These are phyloP conservation scores for Cyanoramphus novaezelandiae DNA, from an alignment of 2,113 vertebrate species.

Conservation along the genomic window DNA sequence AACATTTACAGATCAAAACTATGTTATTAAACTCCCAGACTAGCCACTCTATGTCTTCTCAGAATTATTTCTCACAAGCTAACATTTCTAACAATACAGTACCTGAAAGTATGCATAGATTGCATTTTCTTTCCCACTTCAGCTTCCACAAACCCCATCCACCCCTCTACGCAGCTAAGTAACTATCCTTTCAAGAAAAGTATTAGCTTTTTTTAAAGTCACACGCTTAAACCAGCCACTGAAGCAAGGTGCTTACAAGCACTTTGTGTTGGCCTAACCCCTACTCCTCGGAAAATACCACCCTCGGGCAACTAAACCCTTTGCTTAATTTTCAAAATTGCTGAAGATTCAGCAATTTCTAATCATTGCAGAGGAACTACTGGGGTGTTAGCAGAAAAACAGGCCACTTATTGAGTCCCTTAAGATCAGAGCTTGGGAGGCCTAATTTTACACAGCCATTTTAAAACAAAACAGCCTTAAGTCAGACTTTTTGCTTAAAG, in stretches of 20 bases:
- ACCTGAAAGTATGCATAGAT: neutral
- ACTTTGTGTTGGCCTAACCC: neutral
- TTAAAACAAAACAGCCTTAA: neutral
- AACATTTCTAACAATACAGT: neutral
- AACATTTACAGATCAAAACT: slow-evolving; percentile 37
- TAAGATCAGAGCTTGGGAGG: neutral
- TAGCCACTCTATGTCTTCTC: neutral
- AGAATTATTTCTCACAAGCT: neutral
- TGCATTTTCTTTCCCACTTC: neutral
- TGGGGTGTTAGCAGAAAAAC: neutral
- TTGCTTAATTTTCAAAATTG: slow-evolving; percentile 42
- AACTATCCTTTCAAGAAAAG: neutral
- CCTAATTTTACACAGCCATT: slow-evolving; percentile 4
- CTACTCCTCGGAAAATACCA: slow-evolving; percentile 7
- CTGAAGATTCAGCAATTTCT: slow-evolving; percentile 46
- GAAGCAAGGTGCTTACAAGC: slow-evolving; percentile 11
- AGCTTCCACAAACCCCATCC: neutral
- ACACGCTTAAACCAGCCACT: neutral
- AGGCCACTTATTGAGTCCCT: neutral
- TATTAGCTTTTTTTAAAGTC: neutral
- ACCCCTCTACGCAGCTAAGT: neutral
- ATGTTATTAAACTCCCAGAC: neutral
- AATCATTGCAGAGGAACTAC: slow-evolving; percentile 4
- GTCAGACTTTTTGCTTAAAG: neutral
- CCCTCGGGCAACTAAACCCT: slow-evolving; percentile 10